These are phyloP conservation scores for Scrobipalpa costella DNA, from an alignment of 2,888 invertebrate species.

Conservation along the genomic window DNA sequence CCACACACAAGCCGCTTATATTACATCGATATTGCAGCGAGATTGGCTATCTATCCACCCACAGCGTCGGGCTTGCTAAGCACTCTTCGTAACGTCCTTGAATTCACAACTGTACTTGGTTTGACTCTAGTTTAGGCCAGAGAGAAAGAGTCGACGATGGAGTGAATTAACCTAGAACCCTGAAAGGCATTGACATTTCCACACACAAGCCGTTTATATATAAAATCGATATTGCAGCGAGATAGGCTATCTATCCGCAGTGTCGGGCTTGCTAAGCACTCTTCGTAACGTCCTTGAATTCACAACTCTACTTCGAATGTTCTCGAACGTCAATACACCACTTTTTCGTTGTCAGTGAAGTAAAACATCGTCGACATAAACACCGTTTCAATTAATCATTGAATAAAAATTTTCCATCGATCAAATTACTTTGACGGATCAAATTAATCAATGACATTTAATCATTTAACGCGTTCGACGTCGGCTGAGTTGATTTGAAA, in stretches of 20 bases:
- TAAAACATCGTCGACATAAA: no score
- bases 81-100: no score
- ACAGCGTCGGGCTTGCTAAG: no score
- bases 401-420: background rate
- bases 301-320: background rate
- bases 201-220: background rate
- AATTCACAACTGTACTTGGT: no score
- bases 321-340: no score
- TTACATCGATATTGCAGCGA: no score
- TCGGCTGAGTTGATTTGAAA: background rate
- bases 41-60: no score
- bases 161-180: background rate
- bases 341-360: no score
- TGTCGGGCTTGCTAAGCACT: background rate
- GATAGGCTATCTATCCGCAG: background rate
- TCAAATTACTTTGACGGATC: background rate
- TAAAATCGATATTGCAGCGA: background rate
- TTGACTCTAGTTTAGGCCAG: background rate
- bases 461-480: background rate
- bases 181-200: background rate
- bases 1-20: no score
- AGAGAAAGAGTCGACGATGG: no score
- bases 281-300: background rate
- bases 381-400: no score
- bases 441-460: background rate